phyloP scores from a whole-genome alignment of 2,797 vertebrate genomes.

The Acrossocheilus wenchowensis region DNA sequence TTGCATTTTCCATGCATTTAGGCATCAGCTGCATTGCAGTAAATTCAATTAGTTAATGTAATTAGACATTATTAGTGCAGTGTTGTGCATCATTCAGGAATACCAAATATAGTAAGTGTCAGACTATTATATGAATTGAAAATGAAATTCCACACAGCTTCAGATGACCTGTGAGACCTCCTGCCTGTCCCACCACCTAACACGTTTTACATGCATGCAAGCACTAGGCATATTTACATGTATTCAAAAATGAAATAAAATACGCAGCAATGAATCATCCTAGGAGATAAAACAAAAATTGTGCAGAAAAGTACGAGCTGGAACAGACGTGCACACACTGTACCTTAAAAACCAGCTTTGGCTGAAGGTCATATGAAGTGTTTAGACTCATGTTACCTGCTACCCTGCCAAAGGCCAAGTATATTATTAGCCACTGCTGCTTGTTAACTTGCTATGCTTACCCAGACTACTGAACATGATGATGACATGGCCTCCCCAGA shows the following conservation, averaged over 20 bases:
- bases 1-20: neutral
- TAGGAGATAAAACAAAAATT: neutral
- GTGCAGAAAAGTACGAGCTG: neutral
- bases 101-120: neutral
- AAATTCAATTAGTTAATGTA: neutral
- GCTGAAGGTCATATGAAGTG: slow-evolving; percentile 33
- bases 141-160: neutral
- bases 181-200: neutral
- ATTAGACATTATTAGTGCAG: neutral
- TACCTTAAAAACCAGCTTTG: slow-evolving; percentile 32
- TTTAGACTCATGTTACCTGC: slow-evolving; percentile 47
- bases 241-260: neutral
- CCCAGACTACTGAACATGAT: slow-evolving; percentile 64
- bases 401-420: slow-evolving; percentile 54
- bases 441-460: slow-evolving; percentile 64
- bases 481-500: slow-evolving; percentile 60
- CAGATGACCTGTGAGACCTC: neutral
- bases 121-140: neutral
- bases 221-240: neutral
- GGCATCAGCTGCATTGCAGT: neutral
- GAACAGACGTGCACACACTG: neutral
- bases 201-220: neutral
- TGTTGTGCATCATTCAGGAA: neutral
- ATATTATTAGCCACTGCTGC: slow-evolving; percentile 65
- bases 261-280: neutral